Base-by-base conservation (phyloP, 2,797 vertebrate genomes). In the Macropodus opercularis region DNA sequence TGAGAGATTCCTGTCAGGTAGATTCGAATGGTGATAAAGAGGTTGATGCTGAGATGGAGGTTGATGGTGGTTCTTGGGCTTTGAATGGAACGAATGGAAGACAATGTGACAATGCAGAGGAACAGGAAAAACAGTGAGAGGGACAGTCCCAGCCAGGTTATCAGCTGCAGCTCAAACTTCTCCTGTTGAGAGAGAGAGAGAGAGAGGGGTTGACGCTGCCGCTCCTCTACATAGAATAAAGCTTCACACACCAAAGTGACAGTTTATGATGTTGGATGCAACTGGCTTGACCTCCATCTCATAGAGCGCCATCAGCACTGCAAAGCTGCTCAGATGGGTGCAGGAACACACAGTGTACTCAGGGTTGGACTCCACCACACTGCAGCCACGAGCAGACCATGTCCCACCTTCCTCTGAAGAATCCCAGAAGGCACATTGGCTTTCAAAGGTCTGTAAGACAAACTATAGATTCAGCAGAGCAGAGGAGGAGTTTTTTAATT, bases 31-130 rank as follows among this genome's bases (percentile, higher is more conserved):
- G 92, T 94, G 3, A 92, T 46, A 66, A 95, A 94, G 72, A 96
- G 94, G 56, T 90, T 91, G 81, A 94, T 72, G 85, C 93, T 94
- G 36, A 96, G 92, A 78, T 96, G 92, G 48, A 94, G 87, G 85
- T 96, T 94, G 74, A 96, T 94, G 32, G 92, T 94, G 79, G 90
- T 95, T 61, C 95, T 93, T 1, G 89, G 90, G 53, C 92, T 90
- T 70, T 91, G 83, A 69, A 97, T 92, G 66, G 94, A 80, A 27
- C 77, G 91, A 61, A 93, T 91, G 12, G 92, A 65, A 15, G 85
- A 81, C 83, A 96, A 96, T 0, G 95, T 96, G 75, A 94, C 53
- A 59, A 96, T 93, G 87, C 93, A 94, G 59, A 94, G 29, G 53
- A 94, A 71, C 31, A 96, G 81, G 79, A 93, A 95, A 48, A 93